phyloP scores from a whole-genome alignment of 92 coral and sea anemone species.

The Micromussa lordhowensis region DNA sequence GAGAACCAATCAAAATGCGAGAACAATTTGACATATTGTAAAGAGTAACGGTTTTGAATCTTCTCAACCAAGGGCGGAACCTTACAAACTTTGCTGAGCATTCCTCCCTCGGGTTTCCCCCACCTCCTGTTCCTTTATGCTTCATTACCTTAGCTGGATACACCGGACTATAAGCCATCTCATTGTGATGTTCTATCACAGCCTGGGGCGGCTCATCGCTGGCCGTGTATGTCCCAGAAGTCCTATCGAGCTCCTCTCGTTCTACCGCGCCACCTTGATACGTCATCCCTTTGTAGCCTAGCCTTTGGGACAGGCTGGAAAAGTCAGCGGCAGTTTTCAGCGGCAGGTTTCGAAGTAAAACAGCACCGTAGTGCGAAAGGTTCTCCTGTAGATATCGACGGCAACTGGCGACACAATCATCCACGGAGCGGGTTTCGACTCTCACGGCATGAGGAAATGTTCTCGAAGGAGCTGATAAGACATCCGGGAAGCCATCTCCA shows the following conservation, averaged over 20 bases:
- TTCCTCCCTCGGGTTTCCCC: too few species aligned
- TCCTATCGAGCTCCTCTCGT: conserved; percentile 67
- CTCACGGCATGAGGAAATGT: conserved; percentile 78
- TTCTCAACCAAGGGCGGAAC: too few species aligned
- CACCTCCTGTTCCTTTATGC: too few species aligned
- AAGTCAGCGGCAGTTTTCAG: conserved; percentile 69
- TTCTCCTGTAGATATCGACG: conserved; percentile 47
- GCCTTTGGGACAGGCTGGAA: conserved; percentile 61
- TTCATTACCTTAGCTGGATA: conserved; percentile 80
- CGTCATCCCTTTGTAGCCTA: conserved; percentile 80
- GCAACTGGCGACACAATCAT: conserved; percentile 36
- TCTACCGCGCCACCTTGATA: conserved; percentile 91
- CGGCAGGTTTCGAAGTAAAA: conserved; percentile 84
- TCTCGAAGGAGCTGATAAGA: conserved; percentile 67
- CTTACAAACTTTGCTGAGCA: too few species aligned
- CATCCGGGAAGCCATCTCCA: conserved; percentile 75
- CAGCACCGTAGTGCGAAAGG: conserved; percentile 73
- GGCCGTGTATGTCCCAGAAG: conserved; percentile 74
- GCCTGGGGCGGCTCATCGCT: conserved; percentile 87
- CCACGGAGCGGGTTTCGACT: conserved; percentile 47
- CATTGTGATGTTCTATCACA: conserved; percentile 85
- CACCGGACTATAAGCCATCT: conserved; percentile 88
- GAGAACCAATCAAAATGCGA: too few species aligned
- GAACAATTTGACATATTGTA: too few species aligned
- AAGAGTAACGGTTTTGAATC: too few species aligned